Evolutionary conservation across 2,888 invertebrate species (phyloP).

Genomic region (Lasioglossum figueresi): DNA sequence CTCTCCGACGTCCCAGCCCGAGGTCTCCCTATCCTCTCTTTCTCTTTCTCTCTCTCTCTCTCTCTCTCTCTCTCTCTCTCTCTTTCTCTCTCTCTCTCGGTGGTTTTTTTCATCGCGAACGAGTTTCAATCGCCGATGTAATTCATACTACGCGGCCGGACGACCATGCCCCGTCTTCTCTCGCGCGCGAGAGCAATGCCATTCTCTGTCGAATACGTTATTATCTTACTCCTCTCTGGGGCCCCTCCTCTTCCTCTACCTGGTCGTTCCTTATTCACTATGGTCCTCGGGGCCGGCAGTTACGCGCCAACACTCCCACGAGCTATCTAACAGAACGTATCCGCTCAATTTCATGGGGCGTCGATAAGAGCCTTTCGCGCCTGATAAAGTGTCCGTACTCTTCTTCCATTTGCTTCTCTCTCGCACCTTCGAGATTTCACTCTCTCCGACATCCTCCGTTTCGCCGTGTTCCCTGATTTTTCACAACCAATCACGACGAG

Average conservation of each 20-base stretch:
- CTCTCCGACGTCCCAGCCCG: constrained; percentile 65
- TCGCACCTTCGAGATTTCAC: not conserved
- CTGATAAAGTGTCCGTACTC: not conserved
- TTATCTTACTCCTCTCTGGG: constrained; percentile 60
- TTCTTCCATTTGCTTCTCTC: not conserved
- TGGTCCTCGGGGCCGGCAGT: constrained; percentile 22
- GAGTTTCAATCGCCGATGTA: constrained; percentile 72
- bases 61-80: no score
- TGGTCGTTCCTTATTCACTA: constrained; percentile 5
- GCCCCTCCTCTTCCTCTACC: constrained; percentile 14
- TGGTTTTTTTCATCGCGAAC: constrained; percentile 63
- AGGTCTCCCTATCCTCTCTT: constrained; percentile 62
- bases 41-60: no score
- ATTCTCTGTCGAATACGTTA: constrained; percentile 67
- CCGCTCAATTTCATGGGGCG: constrained; percentile 45
- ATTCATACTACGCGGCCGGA: constrained; percentile 63
- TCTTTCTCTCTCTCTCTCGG: not conserved
- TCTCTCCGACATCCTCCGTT: not conserved
- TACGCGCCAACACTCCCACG: constrained; percentile 51
- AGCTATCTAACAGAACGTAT: constrained; percentile 28
- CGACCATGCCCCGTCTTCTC: constrained; percentile 26
- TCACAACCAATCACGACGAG: no score
- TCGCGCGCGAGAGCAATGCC: constrained; percentile 58
- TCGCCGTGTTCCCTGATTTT: no score
- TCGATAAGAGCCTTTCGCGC: constrained; percentile 33